These are phyloP conservation scores for Trogon melanurus DNA, from an alignment of 2,113 vertebrate species.

Conservation along the genomic window DNA sequence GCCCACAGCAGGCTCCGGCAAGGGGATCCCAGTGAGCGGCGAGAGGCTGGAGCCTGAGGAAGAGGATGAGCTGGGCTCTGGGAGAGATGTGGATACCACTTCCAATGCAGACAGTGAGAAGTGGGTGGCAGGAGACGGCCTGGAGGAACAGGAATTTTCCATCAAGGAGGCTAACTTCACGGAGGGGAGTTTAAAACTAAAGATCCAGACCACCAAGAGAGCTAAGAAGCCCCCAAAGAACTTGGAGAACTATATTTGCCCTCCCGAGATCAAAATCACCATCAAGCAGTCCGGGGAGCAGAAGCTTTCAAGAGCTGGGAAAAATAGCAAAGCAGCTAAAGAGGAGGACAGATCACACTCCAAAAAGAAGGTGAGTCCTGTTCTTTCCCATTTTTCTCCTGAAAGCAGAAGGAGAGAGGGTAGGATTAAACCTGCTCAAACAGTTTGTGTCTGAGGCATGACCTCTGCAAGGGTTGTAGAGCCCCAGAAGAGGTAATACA, in stretches of 20 bases:
- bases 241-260: slow-evolving; percentile 99
- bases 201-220: slow-evolving; percentile 98
- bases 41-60: slow-evolving; percentile 87
- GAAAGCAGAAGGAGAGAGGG: not conserved
- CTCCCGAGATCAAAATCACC: slow-evolving; percentile 97
- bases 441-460: not conserved
- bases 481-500: not conserved
- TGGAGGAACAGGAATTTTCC: slow-evolving; percentile 98
- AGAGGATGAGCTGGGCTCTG: slow-evolving; percentile 85
- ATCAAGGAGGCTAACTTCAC: slow-evolving; percentile 99
- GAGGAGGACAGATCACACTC: slow-evolving; percentile 91
- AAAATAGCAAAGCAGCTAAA: slow-evolving; percentile 84
- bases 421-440: not conserved
- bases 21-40: slow-evolving; percentile 73
- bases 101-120: slow-evolving; percentile 89
- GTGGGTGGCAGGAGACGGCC: slow-evolving; percentile 87
- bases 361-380: slow-evolving; percentile 88
- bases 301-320: slow-evolving; percentile 82
- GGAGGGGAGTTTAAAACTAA: slow-evolving; percentile 96
- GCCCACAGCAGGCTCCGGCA: slow-evolving; percentile 63
- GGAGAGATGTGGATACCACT: slow-evolving; percentile 88
- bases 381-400: not conserved
- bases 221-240: slow-evolving; percentile 98
- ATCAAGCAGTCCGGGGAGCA: slow-evolving; percentile 92
- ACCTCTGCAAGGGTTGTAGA: not conserved